Evolutionary conservation across 2,888 invertebrate species (phyloP).

Genomic region (Rutpela maculata): DNA sequence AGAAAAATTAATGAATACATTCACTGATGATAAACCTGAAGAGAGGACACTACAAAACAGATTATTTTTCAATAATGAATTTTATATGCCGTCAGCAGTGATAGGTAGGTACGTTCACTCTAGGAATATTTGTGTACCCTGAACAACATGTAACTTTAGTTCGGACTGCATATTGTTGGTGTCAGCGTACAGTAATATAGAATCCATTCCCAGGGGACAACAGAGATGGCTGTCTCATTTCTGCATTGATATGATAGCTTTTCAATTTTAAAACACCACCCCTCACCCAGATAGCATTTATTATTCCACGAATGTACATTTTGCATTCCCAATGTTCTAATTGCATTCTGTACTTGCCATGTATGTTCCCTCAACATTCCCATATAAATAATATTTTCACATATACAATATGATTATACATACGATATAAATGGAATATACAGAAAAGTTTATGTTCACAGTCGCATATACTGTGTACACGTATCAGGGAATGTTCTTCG

Average conservation of each 20-base stretch:
- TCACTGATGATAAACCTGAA: not conserved
- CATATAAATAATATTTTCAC: too few species aligned
- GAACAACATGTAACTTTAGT: conserved; percentile 24
- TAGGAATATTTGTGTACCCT: not conserved
- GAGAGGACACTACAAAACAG: not conserved
- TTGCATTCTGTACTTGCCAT: too few species aligned
- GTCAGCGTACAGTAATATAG: conserved; percentile 2
- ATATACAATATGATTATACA: too few species aligned
- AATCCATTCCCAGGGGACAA: not conserved
- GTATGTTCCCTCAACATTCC: too few species aligned
- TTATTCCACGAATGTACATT: too few species aligned
- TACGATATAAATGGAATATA: too few species aligned
- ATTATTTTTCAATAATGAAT: not conserved
- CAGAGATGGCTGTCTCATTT: conserved; percentile 4
- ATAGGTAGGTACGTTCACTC: not conserved
- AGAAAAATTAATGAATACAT: too few species aligned
- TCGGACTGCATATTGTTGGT: conserved; percentile 18
- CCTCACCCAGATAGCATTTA: too few species aligned
- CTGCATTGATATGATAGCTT: conserved; percentile 4
- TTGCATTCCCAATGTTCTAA: too few species aligned
- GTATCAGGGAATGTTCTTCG: too few species aligned
- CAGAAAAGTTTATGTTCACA: too few species aligned
- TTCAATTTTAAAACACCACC: not conserved
- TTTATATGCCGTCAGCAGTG: conserved; percentile 2
- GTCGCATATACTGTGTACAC: too few species aligned